A percentile compares a stretch with the other conserved stretches of the same genome.
These are phyloP conservation scores for Neomonachus schauinslandi DNA, from an alignment of 2,113 vertebrate species.

Conservation along the genomic window DNA sequence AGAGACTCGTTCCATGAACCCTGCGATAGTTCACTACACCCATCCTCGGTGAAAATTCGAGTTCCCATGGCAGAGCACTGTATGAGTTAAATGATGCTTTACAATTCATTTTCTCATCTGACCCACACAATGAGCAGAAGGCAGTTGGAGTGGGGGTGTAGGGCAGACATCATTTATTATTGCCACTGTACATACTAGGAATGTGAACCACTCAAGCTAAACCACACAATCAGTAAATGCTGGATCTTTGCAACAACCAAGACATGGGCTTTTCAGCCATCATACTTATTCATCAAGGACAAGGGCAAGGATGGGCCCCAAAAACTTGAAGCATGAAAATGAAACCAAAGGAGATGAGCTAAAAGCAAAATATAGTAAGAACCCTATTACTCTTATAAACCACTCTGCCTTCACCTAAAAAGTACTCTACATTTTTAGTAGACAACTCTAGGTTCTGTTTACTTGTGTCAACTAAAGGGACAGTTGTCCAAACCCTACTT, in stretches of 20 bases:
- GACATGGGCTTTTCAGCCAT: neutral
- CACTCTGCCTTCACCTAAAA: neutral
- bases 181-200: neutral
- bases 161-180: neutral
- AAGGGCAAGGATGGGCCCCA: neutral
- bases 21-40: neutral
- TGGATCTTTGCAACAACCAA: neutral
- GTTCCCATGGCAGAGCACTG: neutral
- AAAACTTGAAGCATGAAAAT: neutral
- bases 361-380: neutral
- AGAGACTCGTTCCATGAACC: neutral
- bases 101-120: neutral
- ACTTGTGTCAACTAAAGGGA: neutral
- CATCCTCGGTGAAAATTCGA: neutral
- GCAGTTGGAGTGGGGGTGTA: neutral
- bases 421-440: neutral
- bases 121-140: neutral
- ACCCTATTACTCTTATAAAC: neutral
- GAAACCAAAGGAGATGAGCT: neutral
- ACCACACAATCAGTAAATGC: neutral
- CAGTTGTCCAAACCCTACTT: constrained; percentile 36
- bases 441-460: constrained; percentile 4
- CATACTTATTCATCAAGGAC: neutral
- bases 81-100: no score
- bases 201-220: neutral